Evolutionary conservation across 2,888 invertebrate species (phyloP), one percentile per base, ranked within the genome.

Genomic region (Sympetrum striolatum): DNA sequence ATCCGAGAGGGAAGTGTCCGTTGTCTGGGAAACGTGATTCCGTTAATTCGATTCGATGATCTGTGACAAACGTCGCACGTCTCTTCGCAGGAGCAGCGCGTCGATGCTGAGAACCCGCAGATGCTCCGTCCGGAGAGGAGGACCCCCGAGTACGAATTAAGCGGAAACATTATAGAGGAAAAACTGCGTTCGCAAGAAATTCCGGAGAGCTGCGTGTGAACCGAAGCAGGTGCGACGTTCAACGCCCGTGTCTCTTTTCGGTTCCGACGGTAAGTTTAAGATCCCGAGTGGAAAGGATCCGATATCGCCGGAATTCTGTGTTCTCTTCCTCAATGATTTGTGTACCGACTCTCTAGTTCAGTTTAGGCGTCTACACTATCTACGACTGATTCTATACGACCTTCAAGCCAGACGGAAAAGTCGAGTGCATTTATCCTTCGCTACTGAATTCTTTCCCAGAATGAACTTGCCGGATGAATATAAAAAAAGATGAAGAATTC

Each of bases 151-250:
- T 90, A 64, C 64, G 90, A 90, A 48, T 39, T 90, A 22, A 90
- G 81, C 35, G 82, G 90, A 8, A 81, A 81, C 25, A 58, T 90
- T 18, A 90, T 90, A 22, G 81, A 90, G 58, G 90, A 90, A 44
- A 90, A 81, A 25, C 90, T 90, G 18, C 81, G 81, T 10, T 90
- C 90, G 6, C 81, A 82, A 25, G 81, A 90, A 25, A 90, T 90
- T n/a, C 90, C 90, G 25, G 90, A 90, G 31, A 90, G 90, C 81
- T 90, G 90, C 60, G 90, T 90, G 60, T 90, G 64, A 90, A 60
- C 22, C 18, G 18, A 53, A 35, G 22, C 60, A 22, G 60, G 31
- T 10, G 53, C 15, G 18, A 18, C 31, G 10, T 35, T 18, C 35
- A 31, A 53, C 18, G 5, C 53, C 18, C 53, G 18, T 1, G 5